Evolutionary conservation across 2,797 vertebrate species (phyloP), one percentile per base, ranked within the genome.

Genomic region (Galaxias olidus): DNA sequence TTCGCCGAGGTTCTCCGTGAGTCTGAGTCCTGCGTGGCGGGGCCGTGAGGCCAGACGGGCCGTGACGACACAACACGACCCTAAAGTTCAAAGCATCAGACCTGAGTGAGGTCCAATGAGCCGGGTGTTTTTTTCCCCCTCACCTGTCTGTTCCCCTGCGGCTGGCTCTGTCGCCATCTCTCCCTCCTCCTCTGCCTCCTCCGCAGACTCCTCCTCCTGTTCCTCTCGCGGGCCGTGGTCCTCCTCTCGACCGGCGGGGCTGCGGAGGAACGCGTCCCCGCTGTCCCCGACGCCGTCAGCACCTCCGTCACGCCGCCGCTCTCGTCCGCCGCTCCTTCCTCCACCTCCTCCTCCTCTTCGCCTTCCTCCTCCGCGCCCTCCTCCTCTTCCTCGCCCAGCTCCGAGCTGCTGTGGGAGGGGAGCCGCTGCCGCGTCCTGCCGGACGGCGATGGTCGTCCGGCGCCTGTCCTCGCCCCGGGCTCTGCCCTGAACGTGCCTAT

Each of bases 131-230:
- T 7, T n/a, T n/a, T n/a, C n/a, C n/a, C 8, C 54, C 55, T 88
- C 55, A 92, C 91, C 91, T 91, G 87, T 82, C 71, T 75, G 70
- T 77, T 87, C 46, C 89, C 89, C 61, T 85, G 89, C 71, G 82
- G 83, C 75, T 95, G 92, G 65, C 89, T 94, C 73, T 94, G 93
- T 43, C 93, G 88, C 92, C 93, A 93, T 60, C 71, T 81, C 75
- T 95, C 94, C 70, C 43, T 87, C 69, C 89, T 91, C 71, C 84
- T 92, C 69, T 93, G 93, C 75, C 92, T 95, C 72, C 91, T 93
- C 71, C 91, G 91, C 71, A 94, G 74, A 78, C 84, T 93, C 86
- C 93, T 95, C 30, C 93, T 82, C 69, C 91, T 92, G 83, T 89
- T 96, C 76, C 85, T 94, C 84, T 96, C 94, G 79, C 87, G 91